phyloP scores from a whole-genome alignment of 2,888 invertebrate species.

The Scaeva pyrastri region DNA sequence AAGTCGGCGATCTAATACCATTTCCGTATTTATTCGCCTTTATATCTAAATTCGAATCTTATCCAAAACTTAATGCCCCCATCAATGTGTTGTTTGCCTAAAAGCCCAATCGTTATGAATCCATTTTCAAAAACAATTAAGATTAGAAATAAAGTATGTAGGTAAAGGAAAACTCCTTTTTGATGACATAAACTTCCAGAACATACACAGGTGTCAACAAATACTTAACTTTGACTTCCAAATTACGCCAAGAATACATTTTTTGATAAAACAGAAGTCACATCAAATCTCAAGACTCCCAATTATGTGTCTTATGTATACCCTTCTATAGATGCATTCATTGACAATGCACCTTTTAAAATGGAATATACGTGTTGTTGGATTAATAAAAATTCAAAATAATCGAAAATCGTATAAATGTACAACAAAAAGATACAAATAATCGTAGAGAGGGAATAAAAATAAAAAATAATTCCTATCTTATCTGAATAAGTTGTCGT shows the following conservation, averaged over 20 bases:
- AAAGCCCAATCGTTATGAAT: constrained; percentile 30
- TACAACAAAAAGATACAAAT: constrained; percentile 30
- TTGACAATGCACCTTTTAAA: constrained; percentile 34
- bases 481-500: constrained; percentile 22
- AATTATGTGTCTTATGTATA: constrained; percentile 53
- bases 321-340: not conserved
- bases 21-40: not conserved
- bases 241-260: constrained; percentile 46
- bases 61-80: constrained; percentile 44
- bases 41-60: constrained; percentile 39
- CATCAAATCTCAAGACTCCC: constrained; percentile 9
- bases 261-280: constrained; percentile 55
- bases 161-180: not conserved
- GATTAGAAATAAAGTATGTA: not conserved
- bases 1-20: not conserved
- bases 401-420: constrained; percentile 13
- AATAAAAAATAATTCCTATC: constrained; percentile 36
- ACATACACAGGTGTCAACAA: constrained; percentile 64
- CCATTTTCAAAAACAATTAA: constrained; percentile 11
- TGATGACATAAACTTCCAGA: constrained; percentile 48
- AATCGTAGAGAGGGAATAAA: not conserved
- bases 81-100: constrained; percentile 33
- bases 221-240: constrained; percentile 60
- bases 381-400: constrained; percentile 8
- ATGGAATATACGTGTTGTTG: constrained; percentile 50